Evolutionary conservation across 2,113 vertebrate genomes (phyloP).

Genomic region (Plecturocebus donacophilus): DNA sequence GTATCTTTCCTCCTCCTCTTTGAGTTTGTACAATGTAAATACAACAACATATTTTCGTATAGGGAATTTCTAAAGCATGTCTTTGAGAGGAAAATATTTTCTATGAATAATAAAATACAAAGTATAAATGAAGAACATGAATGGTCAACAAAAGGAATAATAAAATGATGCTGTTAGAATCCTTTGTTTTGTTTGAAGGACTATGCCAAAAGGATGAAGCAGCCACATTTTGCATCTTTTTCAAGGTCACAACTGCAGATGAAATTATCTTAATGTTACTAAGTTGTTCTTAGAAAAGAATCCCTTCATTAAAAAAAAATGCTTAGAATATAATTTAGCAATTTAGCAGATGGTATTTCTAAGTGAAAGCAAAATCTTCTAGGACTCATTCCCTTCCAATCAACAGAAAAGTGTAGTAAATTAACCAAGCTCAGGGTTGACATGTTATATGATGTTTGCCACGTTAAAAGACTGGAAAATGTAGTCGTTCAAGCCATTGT

Average conservation of each 20-base stretch:
- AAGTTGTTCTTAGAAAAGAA: constrained; percentile 54
- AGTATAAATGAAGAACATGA: constrained; percentile 55
- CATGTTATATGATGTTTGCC: not conserved
- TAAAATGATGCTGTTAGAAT: constrained; percentile 50
- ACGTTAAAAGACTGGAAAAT: not conserved
- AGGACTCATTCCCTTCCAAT: not conserved
- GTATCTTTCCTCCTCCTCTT: not conserved
- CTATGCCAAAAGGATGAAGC: constrained; percentile 63
- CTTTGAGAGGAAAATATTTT: constrained; percentile 67
- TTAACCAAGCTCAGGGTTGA: not conserved
- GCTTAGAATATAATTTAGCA: constrained; percentile 18
- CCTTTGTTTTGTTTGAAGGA: constrained; percentile 40
- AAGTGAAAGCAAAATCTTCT: constrained; percentile 51
- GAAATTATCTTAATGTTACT: constrained; percentile 66
- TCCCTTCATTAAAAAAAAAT: constrained; percentile 22
- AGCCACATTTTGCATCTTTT: constrained; percentile 51
- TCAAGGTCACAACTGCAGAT: constrained; percentile 70
- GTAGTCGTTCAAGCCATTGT: not conserved
- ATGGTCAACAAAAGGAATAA: constrained; percentile 74
- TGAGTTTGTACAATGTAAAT: not conserved
- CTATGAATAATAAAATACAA: constrained; percentile 72
- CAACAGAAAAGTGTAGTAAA: constrained; percentile 9
- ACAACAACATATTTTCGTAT: constrained; percentile 15
- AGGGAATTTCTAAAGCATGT: constrained; percentile 36
- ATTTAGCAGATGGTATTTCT: constrained; percentile 73